A percentile compares a stretch with the other conserved stretches of the same genome.
Conservation (phyloP, 2,888 invertebrate genomes). For the Matsumyia berberina region DNA sequence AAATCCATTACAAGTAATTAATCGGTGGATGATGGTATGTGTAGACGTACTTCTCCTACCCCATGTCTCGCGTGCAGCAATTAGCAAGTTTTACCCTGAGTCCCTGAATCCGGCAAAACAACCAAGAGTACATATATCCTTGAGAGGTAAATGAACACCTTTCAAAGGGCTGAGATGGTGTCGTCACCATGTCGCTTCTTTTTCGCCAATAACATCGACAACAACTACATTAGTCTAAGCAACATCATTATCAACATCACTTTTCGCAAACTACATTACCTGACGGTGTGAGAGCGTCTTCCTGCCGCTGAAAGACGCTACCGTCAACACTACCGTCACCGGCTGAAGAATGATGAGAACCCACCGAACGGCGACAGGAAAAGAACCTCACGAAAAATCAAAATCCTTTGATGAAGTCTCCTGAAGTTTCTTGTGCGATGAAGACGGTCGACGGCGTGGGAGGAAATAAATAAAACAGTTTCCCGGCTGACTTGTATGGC, state of each 20-base stretch:
- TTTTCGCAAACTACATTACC: conserved; percentile 36
- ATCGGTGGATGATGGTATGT: conserved; percentile 32
- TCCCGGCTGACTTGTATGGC: conserved; percentile 43
- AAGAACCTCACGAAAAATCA: conserved; percentile 57
- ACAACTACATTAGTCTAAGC: conserved; percentile 49
- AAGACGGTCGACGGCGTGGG: background rate
- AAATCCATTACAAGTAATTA: conserved; percentile 81
- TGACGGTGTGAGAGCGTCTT: background rate
- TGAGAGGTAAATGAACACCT: conserved; percentile 46
- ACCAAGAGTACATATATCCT: conserved; percentile 18
- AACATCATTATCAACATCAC: conserved; percentile 55
- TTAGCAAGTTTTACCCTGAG: conserved; percentile 53
- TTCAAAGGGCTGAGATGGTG: conserved; percentile 27
- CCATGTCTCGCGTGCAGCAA: conserved; percentile 25
- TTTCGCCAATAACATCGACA: conserved; percentile 27
- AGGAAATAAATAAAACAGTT: conserved; percentile 50
- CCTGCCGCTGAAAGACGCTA: conserved; percentile 16
- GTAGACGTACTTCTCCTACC: conserved; percentile 1
- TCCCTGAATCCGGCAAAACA: background rate
- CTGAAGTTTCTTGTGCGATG: conserved; percentile 38
- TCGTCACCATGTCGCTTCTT: conserved; percentile 16
- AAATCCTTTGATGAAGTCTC: conserved; percentile 65
- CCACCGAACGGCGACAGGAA: conserved; percentile 34
- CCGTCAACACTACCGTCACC: conserved; percentile 6
- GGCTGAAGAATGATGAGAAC: conserved; percentile 40